phyloP scores from a whole-genome alignment of 1,140 invertebrate species.

The Bombus waltoni region DNA sequence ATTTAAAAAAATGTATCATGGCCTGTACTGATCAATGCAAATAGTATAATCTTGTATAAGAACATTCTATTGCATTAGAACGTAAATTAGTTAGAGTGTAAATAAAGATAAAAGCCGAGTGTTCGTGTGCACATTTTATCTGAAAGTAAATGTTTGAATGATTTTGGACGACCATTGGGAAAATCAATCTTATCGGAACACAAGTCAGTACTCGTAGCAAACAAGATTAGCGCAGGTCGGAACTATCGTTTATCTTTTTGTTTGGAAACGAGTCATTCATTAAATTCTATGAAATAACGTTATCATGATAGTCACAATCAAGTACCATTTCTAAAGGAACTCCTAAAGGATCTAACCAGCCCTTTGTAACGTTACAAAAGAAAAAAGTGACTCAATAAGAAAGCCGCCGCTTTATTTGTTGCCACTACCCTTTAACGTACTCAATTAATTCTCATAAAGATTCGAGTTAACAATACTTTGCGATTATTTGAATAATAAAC shows the following conservation, averaged over 20 bases:
- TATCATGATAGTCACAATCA: neutral
- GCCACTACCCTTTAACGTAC: neutral
- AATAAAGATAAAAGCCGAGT: neutral
- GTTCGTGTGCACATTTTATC: neutral
- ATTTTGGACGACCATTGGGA: neutral
- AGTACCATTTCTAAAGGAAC: neutral
- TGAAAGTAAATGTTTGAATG: neutral
- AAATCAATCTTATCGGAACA: slow-evolving; percentile 14
- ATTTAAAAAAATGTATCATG: too few species aligned
- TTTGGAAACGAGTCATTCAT: neutral
- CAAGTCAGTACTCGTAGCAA: neutral
- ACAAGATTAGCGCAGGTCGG: neutral
- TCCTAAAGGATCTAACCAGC: neutral
- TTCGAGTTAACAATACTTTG: neutral
- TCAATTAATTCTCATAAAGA: neutral
- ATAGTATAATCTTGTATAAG: neutral
- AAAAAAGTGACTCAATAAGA: neutral
- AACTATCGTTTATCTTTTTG: neutral
- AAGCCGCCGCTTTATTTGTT: neutral
- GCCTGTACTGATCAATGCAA: neutral
- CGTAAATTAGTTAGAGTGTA: neutral
- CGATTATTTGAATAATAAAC: too few species aligned
- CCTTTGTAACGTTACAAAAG: neutral
- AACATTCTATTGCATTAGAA: neutral
- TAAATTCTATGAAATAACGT: neutral